These are phyloP conservation scores for Rattus norvegicus DNA, from an alignment of 2,113 vertebrate species.

Conservation along the genomic window DNA sequence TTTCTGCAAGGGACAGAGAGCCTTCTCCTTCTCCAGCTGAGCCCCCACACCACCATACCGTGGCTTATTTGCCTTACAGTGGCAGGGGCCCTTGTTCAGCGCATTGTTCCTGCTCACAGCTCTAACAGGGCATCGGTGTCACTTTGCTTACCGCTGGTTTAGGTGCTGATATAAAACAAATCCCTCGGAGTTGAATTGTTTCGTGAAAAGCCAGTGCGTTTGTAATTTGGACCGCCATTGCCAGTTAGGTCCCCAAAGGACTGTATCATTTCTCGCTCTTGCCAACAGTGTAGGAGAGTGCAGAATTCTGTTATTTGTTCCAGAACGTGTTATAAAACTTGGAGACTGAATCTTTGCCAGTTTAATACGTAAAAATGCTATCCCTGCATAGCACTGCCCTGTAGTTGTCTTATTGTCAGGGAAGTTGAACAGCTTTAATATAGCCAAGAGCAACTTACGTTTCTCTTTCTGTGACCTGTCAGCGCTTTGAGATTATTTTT, in stretches of 20 bases:
- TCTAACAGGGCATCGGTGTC: not conserved
- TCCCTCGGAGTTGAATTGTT: constrained; percentile 7
- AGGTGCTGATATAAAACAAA: constrained; percentile 29
- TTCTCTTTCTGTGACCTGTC: constrained; percentile 49
- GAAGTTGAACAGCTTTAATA: constrained; percentile 43
- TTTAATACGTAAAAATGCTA: constrained; percentile 55
- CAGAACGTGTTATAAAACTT: constrained; percentile 19
- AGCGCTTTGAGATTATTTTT: not conserved
- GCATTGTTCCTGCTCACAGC: not conserved
- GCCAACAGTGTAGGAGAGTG: not conserved
- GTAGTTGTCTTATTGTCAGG: constrained; percentile 45
- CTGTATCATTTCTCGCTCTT: not conserved
- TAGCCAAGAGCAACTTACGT: not conserved
- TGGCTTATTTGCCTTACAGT: not conserved
- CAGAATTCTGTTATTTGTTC: constrained; percentile 8
- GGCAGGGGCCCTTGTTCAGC: not conserved
- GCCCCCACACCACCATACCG: not conserved
- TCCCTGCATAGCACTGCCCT: not conserved
- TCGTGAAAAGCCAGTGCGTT: constrained; percentile 37
- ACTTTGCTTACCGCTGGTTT: constrained; percentile 35
- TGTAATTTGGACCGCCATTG: constrained; percentile 51
- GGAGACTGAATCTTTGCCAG: constrained; percentile 45
- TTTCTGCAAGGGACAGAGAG: not conserved
- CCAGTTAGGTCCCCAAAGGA: not conserved
- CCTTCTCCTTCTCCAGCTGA: not conserved